Percentiles rank a stretch among this genome's conserved stretches.
phyloP scores from a whole-genome alignment of 2,797 vertebrate species.

The Helarctos malayanus region DNA sequence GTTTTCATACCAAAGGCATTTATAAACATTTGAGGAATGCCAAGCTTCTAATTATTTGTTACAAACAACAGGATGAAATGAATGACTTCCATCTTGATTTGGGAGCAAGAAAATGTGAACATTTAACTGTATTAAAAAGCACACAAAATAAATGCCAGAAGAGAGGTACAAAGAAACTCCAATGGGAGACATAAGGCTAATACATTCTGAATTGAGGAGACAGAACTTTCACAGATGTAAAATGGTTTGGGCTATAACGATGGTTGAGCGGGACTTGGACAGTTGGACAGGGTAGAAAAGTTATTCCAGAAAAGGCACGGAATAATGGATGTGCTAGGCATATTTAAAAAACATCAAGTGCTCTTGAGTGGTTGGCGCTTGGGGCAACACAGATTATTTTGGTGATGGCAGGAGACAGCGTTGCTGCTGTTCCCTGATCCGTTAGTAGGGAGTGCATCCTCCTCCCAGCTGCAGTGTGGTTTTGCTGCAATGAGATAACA shows the following conservation, averaged over 20 bases:
- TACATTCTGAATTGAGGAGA: not conserved
- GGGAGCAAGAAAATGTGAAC: not conserved
- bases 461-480: not conserved
- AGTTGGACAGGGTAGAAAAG: not conserved
- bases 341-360: not conserved
- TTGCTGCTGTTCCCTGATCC: not conserved
- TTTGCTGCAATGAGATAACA: not conserved
- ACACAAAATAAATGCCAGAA: not conserved
- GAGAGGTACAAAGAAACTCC: not conserved
- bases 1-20: not conserved
- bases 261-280: not conserved
- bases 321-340: not conserved
- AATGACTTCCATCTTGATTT: slow-evolving; percentile 19
- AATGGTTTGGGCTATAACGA: not conserved
- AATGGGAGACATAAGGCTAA: not conserved
- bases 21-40: slow-evolving; percentile 35
- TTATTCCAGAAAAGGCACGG: not conserved
- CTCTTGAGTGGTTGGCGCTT: not conserved
- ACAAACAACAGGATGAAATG: slow-evolving; percentile 16
- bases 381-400: not conserved
- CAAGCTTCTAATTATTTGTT: slow-evolving; percentile 50
- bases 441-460: accelerated
- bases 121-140: not conserved
- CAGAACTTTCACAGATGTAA: not conserved
- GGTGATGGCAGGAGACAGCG: not conserved